Conservation (phyloP, 2,797 vertebrate species). For the Rhinichthys osculus region DNA sequence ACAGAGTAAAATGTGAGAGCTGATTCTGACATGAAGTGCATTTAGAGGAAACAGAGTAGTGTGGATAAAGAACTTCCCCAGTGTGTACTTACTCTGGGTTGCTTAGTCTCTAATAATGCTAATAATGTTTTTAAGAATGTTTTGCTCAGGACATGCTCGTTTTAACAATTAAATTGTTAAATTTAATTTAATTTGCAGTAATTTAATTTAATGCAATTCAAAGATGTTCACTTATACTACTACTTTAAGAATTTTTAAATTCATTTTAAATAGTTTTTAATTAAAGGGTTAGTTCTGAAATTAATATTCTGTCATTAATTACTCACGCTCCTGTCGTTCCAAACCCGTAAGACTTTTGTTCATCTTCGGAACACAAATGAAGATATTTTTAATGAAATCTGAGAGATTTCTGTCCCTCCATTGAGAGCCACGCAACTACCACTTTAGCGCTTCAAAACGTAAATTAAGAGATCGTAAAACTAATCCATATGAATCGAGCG, state of each 20-base stretch:
- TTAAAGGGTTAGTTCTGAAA: background rate
- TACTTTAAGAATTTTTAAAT: background rate
- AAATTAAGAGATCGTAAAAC: no score
- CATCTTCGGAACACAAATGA: no score
- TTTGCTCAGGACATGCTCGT: background rate
- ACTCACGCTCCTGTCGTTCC: no score
- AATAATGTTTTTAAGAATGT: background rate
- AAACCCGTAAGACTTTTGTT: no score
- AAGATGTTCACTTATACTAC: background rate
- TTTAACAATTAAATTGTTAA: background rate
- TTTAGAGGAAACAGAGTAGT: conserved; percentile 25
- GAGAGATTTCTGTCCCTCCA: no score
- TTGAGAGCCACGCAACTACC: no score
- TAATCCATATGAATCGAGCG: no score
- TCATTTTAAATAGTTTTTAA: background rate
- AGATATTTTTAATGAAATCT: no score
- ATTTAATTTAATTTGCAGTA: background rate
- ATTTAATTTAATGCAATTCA: background rate
- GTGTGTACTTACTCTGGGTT: conserved; percentile 18
- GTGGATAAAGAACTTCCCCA: background rate
- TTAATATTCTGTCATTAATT: background rate
- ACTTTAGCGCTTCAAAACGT: no score
- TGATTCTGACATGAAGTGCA: conserved; percentile 37
- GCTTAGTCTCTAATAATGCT: background rate
- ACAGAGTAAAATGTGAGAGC: conserved; percentile 43